phyloP scores from a whole-genome alignment of 1,140 invertebrate genomes.

The Mylabris phalerata region DNA sequence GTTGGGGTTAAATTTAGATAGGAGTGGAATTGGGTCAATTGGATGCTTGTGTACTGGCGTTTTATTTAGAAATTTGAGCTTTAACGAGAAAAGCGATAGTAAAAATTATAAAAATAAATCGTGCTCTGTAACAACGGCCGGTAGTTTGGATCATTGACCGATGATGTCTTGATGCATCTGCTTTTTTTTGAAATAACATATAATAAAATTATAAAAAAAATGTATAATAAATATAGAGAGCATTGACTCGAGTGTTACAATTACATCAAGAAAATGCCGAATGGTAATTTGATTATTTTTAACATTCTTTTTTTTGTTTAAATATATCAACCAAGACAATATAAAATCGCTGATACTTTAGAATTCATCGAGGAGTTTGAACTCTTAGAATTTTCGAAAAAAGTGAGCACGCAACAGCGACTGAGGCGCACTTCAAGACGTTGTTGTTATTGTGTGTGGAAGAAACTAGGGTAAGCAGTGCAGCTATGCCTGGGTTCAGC shows the following conservation, averaged over 20 bases:
- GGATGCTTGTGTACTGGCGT: not conserved
- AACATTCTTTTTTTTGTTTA: not conserved
- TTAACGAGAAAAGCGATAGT: no score
- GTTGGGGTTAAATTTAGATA: not conserved
- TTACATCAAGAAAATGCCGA: constrained; percentile 5
- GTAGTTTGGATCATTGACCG: not conserved
- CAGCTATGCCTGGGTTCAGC: constrained; percentile 27
- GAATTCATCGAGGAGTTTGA: constrained; percentile 11
- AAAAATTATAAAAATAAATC: no score
- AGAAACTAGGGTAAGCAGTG: constrained; percentile 23
- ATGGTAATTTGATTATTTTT: constrained; percentile 6
- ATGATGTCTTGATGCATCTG: not conserved
- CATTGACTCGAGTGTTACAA: constrained; percentile 1
- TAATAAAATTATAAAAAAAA: not conserved
- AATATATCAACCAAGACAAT: constrained; percentile 2
- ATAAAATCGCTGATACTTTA: constrained; percentile 12
- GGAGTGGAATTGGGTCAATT: not conserved
- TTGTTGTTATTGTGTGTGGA: not conserved
- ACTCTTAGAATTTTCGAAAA: constrained; percentile 5
- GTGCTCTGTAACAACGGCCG: no score
- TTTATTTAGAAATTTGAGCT: not conserved
- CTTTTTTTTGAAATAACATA: not conserved
- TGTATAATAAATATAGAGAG: constrained; percentile 1
- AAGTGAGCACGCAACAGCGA: not conserved
- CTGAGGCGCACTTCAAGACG: not conserved